These are phyloP conservation scores for Andrena chrysosceles DNA, from an alignment of 2,888 invertebrate species.

Conservation along the genomic window DNA sequence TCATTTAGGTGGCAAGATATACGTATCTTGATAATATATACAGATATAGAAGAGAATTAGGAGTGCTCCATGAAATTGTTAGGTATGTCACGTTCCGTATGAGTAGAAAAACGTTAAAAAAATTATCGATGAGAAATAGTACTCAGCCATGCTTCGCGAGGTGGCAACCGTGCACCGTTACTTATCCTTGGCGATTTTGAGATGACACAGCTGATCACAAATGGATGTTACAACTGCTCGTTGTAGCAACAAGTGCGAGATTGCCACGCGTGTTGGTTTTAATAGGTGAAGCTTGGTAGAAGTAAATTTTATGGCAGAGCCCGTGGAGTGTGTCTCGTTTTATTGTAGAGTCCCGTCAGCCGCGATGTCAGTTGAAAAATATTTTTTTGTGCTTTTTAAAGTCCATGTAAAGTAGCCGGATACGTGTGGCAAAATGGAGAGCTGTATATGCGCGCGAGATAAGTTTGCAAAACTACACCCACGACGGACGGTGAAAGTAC, in stretches of 20 bases:
- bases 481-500: conserved; percentile 71
- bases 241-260: not conserved
- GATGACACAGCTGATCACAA: conserved; percentile 26
- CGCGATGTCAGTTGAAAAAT: no score
- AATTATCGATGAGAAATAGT: conserved; percentile 30
- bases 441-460: conserved; percentile 56
- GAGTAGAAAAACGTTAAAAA: not conserved
- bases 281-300: not conserved
- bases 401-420: not conserved
- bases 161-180: not conserved
- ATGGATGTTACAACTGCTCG: not conserved
- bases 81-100: not conserved
- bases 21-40: conserved; percentile 41
- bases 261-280: not conserved
- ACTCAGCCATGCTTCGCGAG: conserved; percentile 1
- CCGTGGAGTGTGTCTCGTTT: not conserved
- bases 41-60: not conserved
- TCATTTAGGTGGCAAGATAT: conserved; percentile 39
- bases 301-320: not conserved
- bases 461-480: conserved; percentile 68
- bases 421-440: conserved; percentile 53
- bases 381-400: not conserved
- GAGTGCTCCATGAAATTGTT: conserved; percentile 1
- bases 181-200: conserved; percentile 41
- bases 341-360: not conserved